Base-by-base conservation (phyloP, 1,140 invertebrate species). In the Atta colombica region DNA sequence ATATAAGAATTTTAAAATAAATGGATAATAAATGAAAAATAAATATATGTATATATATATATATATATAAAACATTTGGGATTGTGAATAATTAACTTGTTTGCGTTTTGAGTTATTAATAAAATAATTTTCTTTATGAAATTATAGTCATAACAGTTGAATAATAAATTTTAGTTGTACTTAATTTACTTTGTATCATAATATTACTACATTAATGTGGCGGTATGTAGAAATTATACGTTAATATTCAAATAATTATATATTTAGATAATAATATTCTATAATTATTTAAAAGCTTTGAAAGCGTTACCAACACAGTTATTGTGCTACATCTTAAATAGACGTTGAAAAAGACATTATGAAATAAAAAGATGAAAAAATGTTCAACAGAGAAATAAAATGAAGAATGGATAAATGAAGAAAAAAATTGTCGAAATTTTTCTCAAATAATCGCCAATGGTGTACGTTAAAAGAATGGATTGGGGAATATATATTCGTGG, bases 361-460 rank as follows among this genome's bases (percentile, higher is more conserved):
- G 51, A 71, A 53, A 69, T 81, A 39, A 71, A 58, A 71, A 77
- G 2, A 14, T 71, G 65, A 49, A 14, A 71, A 71, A 81, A 2
- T 58, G 10, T 55, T 58, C 14, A 60, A 4, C 35, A 35, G 18
- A 35, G 28, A 68, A 68, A 58, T 25, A 14, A 35, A n/a, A n/a
- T n/a, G n/a, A n/a, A n/a, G n/a, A 68, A 71, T 1, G 12, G 28
- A 18, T 49, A 66, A 66, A 45, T n/a, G 14, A 18, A 6, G 25
- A 58, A 25, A 58, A 16, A 81, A 58, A 69, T 71, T 71, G 66
- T 71, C 51, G 66, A 81, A 81, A 71, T 71, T 71, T 58, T 51
- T 58, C 1, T 16, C 14, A 14, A 58, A 58, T 71, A 39, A 81
- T 81, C 51, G 12, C 1, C 21, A 16, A 3, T 58, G 18, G 39